A percentile compares a stretch with the other conserved stretches of the same genome.
These are phyloP conservation scores for Sicus ferrugineus DNA, from an alignment of 2,888 invertebrate genomes.

Conservation along the genomic window DNA sequence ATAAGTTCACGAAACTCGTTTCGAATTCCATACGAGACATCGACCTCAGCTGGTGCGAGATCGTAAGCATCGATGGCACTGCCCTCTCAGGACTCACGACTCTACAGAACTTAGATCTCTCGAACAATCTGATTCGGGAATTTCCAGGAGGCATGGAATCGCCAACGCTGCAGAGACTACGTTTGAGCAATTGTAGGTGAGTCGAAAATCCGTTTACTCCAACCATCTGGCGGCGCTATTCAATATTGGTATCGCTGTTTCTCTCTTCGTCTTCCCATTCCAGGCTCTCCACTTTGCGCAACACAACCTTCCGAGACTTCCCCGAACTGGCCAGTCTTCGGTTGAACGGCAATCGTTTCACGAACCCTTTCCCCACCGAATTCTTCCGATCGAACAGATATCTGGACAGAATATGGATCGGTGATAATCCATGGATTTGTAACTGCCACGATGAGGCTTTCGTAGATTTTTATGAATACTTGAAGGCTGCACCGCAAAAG, in stretches of 20 bases:
- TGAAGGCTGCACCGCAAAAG: slow-evolving; percentile 69
- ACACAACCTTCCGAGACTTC: slow-evolving; percentile 71
- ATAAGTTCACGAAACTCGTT: slow-evolving; percentile 68
- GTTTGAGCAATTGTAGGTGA: slow-evolving; percentile 64
- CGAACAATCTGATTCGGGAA: slow-evolving; percentile 71
- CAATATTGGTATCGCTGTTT: not conserved
- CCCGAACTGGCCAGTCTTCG: slow-evolving; percentile 70
- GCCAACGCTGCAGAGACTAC: slow-evolving; percentile 69
- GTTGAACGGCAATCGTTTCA: slow-evolving; percentile 77
- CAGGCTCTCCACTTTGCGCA: slow-evolving; percentile 70
- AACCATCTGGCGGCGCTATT: not conserved
- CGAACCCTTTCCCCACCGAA: slow-evolving; percentile 68
- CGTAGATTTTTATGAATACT: slow-evolving; percentile 70
- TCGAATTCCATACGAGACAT: slow-evolving; percentile 69
- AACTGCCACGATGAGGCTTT: slow-evolving; percentile 72
- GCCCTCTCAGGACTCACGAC: slow-evolving; percentile 70
- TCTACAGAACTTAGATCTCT: slow-evolving; percentile 71
- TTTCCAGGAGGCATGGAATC: slow-evolving; percentile 72
- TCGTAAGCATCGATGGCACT: slow-evolving; percentile 67
- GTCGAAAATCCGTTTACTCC: slow-evolving; percentile 4
- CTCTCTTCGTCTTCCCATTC: slow-evolving; percentile 55
- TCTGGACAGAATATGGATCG: slow-evolving; percentile 69
- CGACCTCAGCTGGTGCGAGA: slow-evolving; percentile 75
- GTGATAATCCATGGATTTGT: slow-evolving; percentile 81
- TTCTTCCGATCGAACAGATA: slow-evolving; percentile 71